A percentile compares a stretch with the other conserved stretches of the same genome.
phyloP scores from a whole-genome alignment of 2,113 vertebrate species.

The Dolichotis patagonum region DNA sequence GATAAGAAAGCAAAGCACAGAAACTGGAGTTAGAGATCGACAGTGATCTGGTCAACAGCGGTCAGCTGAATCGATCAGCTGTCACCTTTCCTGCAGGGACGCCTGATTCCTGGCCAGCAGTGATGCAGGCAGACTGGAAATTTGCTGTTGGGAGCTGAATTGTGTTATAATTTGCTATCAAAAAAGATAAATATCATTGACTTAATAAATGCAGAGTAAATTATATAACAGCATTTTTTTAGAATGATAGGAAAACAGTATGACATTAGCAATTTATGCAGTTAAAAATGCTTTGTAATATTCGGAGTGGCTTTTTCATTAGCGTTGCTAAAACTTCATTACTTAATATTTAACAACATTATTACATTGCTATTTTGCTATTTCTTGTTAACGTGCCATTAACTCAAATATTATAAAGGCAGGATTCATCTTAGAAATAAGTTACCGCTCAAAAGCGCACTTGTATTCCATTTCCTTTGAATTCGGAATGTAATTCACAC shows the following conservation, averaged over 20 bases:
- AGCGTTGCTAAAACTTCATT: constrained; percentile 29
- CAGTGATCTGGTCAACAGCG: neutral
- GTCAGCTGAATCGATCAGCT: neutral
- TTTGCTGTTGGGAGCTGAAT: neutral
- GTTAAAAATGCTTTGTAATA: constrained; percentile 58
- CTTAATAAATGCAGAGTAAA: constrained; percentile 15
- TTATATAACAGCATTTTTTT: neutral
- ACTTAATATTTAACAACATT: neutral
- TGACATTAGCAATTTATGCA: neutral
- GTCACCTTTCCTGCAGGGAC: neutral
- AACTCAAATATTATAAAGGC: neutral
- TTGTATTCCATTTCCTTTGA: neutral
- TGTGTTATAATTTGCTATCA: neutral
- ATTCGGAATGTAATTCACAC: neutral
- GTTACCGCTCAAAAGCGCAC: neutral
- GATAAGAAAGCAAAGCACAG: neutral
- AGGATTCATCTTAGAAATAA: constrained; percentile 5
- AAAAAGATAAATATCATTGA: neutral
- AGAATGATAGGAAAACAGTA: neutral
- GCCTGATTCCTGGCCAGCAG: neutral
- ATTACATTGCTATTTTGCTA: neutral
- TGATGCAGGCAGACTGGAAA: neutral
- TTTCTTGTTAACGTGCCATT: constrained; percentile 8
- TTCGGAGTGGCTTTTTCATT: neutral
- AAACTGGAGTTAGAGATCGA: neutral